phyloP scores from a whole-genome alignment of 2,888 invertebrate genomes.

The Liodrosophila aerea region DNA sequence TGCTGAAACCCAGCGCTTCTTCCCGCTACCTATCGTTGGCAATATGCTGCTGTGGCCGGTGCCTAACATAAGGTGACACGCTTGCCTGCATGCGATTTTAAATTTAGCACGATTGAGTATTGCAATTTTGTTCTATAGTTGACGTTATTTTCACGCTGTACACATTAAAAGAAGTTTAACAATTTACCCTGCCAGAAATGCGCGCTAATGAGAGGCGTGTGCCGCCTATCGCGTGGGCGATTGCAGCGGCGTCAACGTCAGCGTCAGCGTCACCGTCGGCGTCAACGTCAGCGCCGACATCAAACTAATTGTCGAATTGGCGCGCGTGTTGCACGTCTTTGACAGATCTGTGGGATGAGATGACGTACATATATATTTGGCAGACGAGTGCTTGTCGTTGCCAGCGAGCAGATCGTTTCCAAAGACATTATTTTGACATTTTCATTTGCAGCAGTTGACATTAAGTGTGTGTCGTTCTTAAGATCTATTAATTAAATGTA shows the following conservation, averaged over 20 bases:
- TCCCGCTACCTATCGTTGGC: too few species aligned
- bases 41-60: constrained; percentile 6
- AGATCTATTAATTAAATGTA: constrained; percentile 16
- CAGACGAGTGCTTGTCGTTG: constrained; percentile 35
- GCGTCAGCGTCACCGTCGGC: constrained; percentile 28
- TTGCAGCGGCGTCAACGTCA: constrained; percentile 18
- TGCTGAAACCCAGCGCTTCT: too few species aligned
- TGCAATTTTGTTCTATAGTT: too few species aligned
- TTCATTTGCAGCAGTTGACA: constrained; percentile 59
- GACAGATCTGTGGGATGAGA: background rate
- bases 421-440: constrained; percentile 54
- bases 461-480: constrained; percentile 44
- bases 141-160: too few species aligned
- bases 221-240: constrained; percentile 22
- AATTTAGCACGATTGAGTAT: too few species aligned
- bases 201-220: constrained; percentile 25
- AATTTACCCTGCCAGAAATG: background rate
- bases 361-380: constrained; percentile 32
- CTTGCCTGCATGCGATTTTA: too few species aligned
- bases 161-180: background rate
- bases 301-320: constrained; percentile 57
- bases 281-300: constrained; percentile 31
- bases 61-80: too few species aligned
- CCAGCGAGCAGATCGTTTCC: constrained; percentile 32
- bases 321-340: constrained; percentile 44